Conservation (phyloP, 2,113 vertebrate species). For the Austrofundulus limnaeus region DNA sequence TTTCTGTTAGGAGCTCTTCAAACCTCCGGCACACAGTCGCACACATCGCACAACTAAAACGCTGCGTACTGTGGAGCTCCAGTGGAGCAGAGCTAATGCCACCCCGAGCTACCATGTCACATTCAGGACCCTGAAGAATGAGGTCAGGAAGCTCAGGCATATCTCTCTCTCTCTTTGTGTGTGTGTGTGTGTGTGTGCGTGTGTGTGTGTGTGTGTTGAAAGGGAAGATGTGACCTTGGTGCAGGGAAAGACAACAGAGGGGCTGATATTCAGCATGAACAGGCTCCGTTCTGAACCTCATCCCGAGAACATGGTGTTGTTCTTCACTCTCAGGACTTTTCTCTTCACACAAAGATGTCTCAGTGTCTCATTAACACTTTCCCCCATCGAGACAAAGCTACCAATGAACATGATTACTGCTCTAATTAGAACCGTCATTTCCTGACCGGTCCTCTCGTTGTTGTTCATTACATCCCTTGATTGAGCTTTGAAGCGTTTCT, state of each 20-base stretch:
- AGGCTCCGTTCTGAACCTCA: neutral
- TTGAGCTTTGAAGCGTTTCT: no score
- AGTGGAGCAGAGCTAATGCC: conserved; percentile 38
- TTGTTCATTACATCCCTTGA: neutral
- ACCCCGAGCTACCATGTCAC: conserved; percentile 28
- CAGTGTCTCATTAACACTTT: neutral
- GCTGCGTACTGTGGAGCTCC: neutral
- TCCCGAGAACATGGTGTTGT: neutral
- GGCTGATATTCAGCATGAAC: neutral
- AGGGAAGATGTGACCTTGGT: neutral
- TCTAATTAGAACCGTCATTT: no score
- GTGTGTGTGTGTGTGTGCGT: neutral
- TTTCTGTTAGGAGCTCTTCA: conserved; percentile 1
- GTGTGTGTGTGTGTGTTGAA: conserved; percentile 2
- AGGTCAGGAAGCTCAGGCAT: conserved; percentile 31
- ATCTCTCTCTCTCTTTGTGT: no score
- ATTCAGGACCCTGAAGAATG: conserved; percentile 35
- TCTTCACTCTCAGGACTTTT: neutral
- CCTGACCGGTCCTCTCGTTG: no score
- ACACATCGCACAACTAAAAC: conserved; percentile 8
- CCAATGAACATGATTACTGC: neutral
- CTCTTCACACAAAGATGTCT: neutral
- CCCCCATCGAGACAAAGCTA: neutral
- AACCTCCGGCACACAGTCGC: neutral
- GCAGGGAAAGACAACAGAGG: neutral